These are phyloP conservation scores for Xiphophorus hellerii DNA, from an alignment of 2,113 vertebrate species.

Conservation along the genomic window DNA sequence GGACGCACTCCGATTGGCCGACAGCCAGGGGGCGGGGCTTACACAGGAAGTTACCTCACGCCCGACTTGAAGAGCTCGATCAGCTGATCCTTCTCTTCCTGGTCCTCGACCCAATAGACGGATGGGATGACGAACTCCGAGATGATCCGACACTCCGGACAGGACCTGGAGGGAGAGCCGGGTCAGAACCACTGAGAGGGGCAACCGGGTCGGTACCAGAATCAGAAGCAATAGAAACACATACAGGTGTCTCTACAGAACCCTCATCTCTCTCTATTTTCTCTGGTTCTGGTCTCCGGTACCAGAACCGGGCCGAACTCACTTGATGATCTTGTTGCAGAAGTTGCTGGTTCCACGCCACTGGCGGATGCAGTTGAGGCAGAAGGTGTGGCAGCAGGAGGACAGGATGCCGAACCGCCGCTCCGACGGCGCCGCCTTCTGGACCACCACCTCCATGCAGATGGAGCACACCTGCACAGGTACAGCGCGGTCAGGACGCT, in stretches of 20 bases:
- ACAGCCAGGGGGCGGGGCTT: background rate
- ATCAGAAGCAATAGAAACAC: no score
- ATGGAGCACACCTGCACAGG: slow-evolving; percentile 86
- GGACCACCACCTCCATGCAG: slow-evolving; percentile 97
- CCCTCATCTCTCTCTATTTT: background rate
- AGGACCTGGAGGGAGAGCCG: slow-evolving; percentile 81
- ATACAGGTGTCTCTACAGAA: background rate
- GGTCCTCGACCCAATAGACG: slow-evolving; percentile 94
- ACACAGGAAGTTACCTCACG: slow-evolving; percentile 85
- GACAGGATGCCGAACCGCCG: slow-evolving; percentile 95
- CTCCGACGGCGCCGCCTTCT: slow-evolving; percentile 88
- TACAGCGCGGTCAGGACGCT: background rate
- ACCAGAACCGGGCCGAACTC: slow-evolving; percentile 50
- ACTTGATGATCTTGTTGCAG: slow-evolving; percentile 97
- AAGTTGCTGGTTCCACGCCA: slow-evolving; percentile 96
- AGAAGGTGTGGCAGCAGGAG: slow-evolving; percentile 95
- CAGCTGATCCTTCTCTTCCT: slow-evolving; percentile 92
- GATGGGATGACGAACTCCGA: slow-evolving; percentile 98
- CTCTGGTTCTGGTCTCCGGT: background rate
- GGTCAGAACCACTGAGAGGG: rapidly evolving
- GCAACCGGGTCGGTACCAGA: no score
- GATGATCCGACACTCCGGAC: slow-evolving; percentile 93
- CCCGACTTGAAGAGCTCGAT: slow-evolving; percentile 96
- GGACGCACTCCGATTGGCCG: background rate
- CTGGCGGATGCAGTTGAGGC: slow-evolving; percentile 93